Base-by-base conservation (phyloP, 2,113 vertebrate genomes). In the Phoenicopterus ruber region DNA sequence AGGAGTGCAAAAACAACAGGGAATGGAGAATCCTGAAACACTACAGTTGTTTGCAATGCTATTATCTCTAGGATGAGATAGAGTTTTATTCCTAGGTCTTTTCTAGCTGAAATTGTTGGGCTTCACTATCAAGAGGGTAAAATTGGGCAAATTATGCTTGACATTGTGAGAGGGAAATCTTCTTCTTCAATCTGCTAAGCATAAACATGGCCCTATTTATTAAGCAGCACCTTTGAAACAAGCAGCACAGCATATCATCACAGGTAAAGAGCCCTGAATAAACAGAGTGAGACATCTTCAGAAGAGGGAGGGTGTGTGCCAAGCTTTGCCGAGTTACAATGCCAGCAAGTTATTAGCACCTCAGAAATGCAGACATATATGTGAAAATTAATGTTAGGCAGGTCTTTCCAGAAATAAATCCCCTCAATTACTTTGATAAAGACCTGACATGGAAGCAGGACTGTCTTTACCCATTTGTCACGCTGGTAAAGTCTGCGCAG, bases 291-390 rank as follows among this genome's bases (percentile, higher is more conserved):
- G 79, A 58, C 42, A 67, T 81, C 77, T 92, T 78, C 67, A 88
- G 71, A 84, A 76, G 26, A 69, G 28, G 5, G 24, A 90, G 16
- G 13, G 80, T 46, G 29, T 17, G 7, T 86, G 52, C 59, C 72
- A 94, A 65, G 29, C 76, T 92, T 92, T 4, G 1, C 20, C 55
- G 57, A 91, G 72, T 83, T 90, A 55, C 44, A 74, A 26, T 44
- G 57, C 82, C 52, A 74, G 44, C 38, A 73, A 63, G 42, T 86
- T 71, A 94, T 95, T 96, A 96, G 16, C 92, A 81, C 76, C 72
- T 94, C 80, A 67, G 52, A 81, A 90, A 58, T 71, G 38, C 50
- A 80, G 71, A 78, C 0, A 0, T 36, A 26, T 71, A 86, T 40
- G 47, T 92, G 86, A 92, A 93, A 96, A 96, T 96, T 93, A 88